These are phyloP conservation scores for Caenorhabditis plicata DNA, from an alignment of 2,888 invertebrate genomes.

Conservation along the genomic window DNA sequence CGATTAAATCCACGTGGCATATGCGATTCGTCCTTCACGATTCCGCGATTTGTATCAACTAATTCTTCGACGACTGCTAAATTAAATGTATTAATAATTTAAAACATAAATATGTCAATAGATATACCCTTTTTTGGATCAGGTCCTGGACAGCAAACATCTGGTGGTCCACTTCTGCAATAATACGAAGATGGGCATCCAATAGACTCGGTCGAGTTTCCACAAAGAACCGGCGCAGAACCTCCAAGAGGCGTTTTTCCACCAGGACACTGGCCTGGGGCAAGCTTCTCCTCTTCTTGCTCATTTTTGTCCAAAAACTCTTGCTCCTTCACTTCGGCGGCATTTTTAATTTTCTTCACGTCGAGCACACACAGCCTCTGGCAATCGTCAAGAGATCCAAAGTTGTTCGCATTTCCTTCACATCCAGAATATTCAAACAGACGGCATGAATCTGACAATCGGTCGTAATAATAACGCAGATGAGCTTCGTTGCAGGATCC, in stretches of 20 bases:
- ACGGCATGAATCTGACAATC: slow-evolving; percentile 57
- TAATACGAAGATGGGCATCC: slow-evolving; percentile 63
- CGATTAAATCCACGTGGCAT: slow-evolving; percentile 43
- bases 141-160: slow-evolving; percentile 61
- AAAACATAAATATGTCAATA: background rate
- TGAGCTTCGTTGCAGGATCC: slow-evolving; percentile 59
- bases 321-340: slow-evolving; percentile 16
- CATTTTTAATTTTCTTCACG: slow-evolving; percentile 29
- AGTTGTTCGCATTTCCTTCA: slow-evolving; percentile 64
- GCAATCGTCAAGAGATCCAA: slow-evolving; percentile 56
- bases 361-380: slow-evolving; percentile 53
- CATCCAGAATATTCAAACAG: slow-evolving; percentile 64
- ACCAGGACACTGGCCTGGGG: slow-evolving; percentile 58
- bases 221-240: slow-evolving; percentile 61
- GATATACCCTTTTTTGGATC: slow-evolving; percentile 30
- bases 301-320: no score
- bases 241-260: slow-evolving; percentile 58
- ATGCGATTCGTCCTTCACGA: slow-evolving; percentile 32
- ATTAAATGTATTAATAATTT: background rate
- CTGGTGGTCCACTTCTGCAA: slow-evolving; percentile 62
- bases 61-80: background rate
- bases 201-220: slow-evolving; percentile 57
- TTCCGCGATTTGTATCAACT: slow-evolving; percentile 10
- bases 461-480: slow-evolving; percentile 61
- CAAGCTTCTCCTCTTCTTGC: slow-evolving; percentile 30